phyloP scores from a whole-genome alignment of 2,113 vertebrate species.

The Dicaeum eximium region DNA sequence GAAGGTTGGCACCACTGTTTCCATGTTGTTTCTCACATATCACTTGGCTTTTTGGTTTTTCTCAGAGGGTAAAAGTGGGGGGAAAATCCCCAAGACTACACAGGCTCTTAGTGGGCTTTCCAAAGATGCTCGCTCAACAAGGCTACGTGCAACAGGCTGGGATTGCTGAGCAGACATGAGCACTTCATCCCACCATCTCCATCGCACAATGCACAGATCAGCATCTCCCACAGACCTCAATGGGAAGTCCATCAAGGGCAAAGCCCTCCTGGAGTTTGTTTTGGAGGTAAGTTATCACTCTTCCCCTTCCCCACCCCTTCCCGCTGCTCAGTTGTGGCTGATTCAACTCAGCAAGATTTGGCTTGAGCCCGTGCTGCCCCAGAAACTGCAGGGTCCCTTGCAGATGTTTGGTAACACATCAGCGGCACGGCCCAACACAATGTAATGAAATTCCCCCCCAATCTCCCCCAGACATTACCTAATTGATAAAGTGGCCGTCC shows the following conservation, averaged over 20 bases:
- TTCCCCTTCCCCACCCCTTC: not conserved
- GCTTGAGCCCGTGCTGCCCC: not conserved
- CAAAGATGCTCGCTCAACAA: not conserved
- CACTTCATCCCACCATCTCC: not conserved
- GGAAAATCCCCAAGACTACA: not conserved
- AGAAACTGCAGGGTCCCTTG: not conserved
- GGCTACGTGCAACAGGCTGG: accelerated
- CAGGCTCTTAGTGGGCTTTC: not conserved
- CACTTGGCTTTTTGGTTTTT: not conserved
- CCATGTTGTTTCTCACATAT: not conserved
- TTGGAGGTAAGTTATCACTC: not conserved
- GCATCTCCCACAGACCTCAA: not conserved
- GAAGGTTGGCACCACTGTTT: not conserved
- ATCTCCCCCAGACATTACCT: constrained; percentile 78
- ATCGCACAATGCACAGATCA: accelerated
- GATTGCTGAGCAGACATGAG: not conserved
- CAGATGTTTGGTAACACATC: constrained; percentile 63
- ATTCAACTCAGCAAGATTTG: not conserved
- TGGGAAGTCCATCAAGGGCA: not conserved
- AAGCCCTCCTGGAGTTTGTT: not conserved
- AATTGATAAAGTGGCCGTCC: constrained; percentile 73
- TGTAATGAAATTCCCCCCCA: constrained; percentile 54
- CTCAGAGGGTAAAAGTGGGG: not conserved
- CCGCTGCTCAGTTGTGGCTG: not conserved
- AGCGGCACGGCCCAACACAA: constrained; percentile 32